Base-by-base conservation (phyloP, 2,888 invertebrate genomes). In the Epistrophella euchroma region DNA sequence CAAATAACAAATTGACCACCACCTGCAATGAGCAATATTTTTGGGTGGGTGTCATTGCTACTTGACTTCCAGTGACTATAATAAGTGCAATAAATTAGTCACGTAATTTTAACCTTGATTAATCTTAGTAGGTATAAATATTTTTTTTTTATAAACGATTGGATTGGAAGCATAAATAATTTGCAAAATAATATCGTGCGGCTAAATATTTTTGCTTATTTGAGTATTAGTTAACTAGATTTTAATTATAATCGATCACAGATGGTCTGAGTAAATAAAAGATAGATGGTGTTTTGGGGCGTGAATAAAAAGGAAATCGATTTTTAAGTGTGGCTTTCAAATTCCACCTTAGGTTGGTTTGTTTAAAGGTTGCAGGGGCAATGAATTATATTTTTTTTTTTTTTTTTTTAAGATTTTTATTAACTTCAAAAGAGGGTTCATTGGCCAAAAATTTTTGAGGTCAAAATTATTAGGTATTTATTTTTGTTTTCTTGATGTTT, bases 281-380 rank as follows among this genome's bases (percentile, higher is more conserved):
- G 2, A 58, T 15, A 58, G 35, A 58, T 35, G 47, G 73, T 62
- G 50, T 35, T 78, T 45, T 64, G 32, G 56, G 62, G 74, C 28
- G 62, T 56, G 55, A 72, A 73, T 56, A 68, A 62, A 55, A 55
- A 68, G 72, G 72, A 80, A 80, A 85, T 80, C 28, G 72, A 56
- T 56, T 85, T 79, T 85, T 72, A 80, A 80, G 66, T 76, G 25
- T 17, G 74, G 62, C 66, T 79, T 75, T 74, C 43, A 62, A 62
- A 50, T 75, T 70, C 40, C 40, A 73, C 19, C 66, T 50, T 37
- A 71, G 82, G 68, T 77, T 28, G 32, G 9, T n/a, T 13, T 56
- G n/a, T 17, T 35, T 72, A 25, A 72, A 76, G 76, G 71, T 71
- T 82, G 43, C 66, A 32, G 66, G 47, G 47, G 66, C 32, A 47